Evolutionary conservation across 2,113 vertebrate genomes (phyloP).

Genomic region (Opisthocomus hoazin): DNA sequence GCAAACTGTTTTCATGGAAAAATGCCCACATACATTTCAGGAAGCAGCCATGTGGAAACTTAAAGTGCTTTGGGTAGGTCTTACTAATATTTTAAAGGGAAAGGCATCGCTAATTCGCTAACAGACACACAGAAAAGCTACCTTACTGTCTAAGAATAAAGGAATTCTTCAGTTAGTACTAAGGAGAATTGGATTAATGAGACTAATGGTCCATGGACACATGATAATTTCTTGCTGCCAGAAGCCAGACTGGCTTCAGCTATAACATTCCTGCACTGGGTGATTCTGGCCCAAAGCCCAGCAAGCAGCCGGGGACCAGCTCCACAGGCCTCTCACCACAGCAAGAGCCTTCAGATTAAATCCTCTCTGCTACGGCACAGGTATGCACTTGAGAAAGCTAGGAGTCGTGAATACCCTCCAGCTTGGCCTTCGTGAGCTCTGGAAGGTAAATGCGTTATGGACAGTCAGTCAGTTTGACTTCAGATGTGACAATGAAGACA

Average conservation of each 20-base stretch:
- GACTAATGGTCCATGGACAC: neutral
- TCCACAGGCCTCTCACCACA: neutral
- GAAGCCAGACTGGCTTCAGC: neutral
- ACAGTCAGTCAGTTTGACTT: neutral
- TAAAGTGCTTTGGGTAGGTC: neutral
- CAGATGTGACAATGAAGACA: neutral
- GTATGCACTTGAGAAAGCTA: neutral
- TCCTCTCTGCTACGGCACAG: neutral
- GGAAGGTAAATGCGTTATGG: neutral
- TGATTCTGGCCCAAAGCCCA: neutral
- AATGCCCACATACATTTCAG: neutral
- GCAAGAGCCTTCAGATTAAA: neutral
- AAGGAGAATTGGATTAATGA: neutral
- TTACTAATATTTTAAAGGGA: slow-evolving; percentile 17
- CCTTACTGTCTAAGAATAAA: neutral
- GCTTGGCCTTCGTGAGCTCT: neutral
- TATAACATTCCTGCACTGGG: neutral
- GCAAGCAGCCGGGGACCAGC: neutral
- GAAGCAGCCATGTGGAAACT: neutral
- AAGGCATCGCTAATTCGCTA: neutral
- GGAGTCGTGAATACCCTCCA: neutral
- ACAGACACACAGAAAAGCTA: neutral
- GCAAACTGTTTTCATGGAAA: neutral
- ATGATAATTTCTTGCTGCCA: neutral
- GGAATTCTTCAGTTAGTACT: neutral